Percentiles rank a stretch among this genome's conserved stretches.
Conservation (phyloP, 2,888 invertebrate genomes). For the Cephus pygmeus region DNA sequence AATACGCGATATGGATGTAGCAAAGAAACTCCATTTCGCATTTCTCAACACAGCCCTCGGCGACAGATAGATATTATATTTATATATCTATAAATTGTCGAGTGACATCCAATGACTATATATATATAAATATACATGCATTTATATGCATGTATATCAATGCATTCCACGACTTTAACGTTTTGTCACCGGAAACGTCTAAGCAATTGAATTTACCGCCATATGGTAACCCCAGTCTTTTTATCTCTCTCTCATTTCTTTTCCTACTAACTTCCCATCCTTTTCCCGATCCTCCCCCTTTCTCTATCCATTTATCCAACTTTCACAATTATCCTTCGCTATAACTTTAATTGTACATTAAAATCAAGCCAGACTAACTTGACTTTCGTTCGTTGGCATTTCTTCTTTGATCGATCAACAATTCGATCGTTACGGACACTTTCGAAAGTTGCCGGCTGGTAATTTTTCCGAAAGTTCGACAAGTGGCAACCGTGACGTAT, state of each 20-base stretch:
- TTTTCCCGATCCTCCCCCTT: no score
- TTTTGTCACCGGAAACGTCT: slow-evolving; percentile 13
- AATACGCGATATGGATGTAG: slow-evolving; percentile 12
- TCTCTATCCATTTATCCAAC: neutral
- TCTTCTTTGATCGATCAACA: neutral
- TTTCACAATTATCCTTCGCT: neutral
- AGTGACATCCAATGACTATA: slow-evolving; percentile 13
- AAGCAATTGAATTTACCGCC: neutral
- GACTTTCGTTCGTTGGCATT: neutral
- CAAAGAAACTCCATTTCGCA: slow-evolving; percentile 23
- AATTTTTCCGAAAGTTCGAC: slow-evolving; percentile 41
- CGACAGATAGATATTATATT: slow-evolving; percentile 29
- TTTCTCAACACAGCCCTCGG: slow-evolving; percentile 30
- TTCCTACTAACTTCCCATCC: no score
- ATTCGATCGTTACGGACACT: slow-evolving; percentile 30
- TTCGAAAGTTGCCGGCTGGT: slow-evolving; percentile 48
- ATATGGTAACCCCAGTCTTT: neutral
- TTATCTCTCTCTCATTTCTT: neutral
- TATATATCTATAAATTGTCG: slow-evolving; percentile 8
- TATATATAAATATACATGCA: slow-evolving; percentile 22
- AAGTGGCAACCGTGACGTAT: slow-evolving; percentile 37
- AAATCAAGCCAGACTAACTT: neutral
- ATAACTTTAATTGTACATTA: neutral
- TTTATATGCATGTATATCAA: slow-evolving; percentile 24
- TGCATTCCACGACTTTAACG: slow-evolving; percentile 29